Evolutionary conservation across 2,113 vertebrate species (phyloP), one percentile per base, ranked within the genome.

Genomic region (Solea solea): DNA sequence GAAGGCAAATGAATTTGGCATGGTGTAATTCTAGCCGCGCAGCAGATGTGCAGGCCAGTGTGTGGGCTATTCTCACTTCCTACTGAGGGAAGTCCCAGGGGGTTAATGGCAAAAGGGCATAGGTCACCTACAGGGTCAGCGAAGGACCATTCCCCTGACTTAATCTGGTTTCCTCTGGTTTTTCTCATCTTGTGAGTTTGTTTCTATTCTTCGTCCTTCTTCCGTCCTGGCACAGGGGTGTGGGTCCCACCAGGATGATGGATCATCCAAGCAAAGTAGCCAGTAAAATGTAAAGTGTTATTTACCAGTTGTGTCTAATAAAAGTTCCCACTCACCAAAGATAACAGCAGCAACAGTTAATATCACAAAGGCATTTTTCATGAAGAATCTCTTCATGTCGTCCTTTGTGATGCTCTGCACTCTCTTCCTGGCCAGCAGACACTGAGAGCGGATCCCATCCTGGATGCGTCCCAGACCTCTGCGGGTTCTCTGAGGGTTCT

Each of bases 301-400:
- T 21, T 21, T 21, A 1, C 21, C 21, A 21, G 21, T 21, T 21
- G 21, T 21, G 21, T 21, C 21, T 21, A 21, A 44, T 44, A 16
- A 48, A 42, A 44, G 8, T 1, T 0, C 7, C 2, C 6, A 81
- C 97, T 96, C 80, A 98, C 98, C 98, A 52, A 97, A 86, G 84
- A 99, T 91, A 74, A 99, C 98, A 3, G 95, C 98, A 7, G 90
- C 79, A n/a, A 99, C 41, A 0, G 98, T 99, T 79, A 99, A 94
- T 52, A 99, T 92, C 71, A 98, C 97, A 87, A 99, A 98, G 64
- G 96, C 95, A 83, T 99, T 99, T 90, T 92, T 93, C 53, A 92
- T 86, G 64, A 98, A 90, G 90, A 94, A 99, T 86, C 90, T 89
- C 86, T 94, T 96, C 64, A 98, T 90, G 52, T 96, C 95, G 1